Evolutionary conservation across 2,797 vertebrate species (phyloP), one percentile per base, ranked within the genome.

Genomic region (Parauchenoglanis punctatus): DNA sequence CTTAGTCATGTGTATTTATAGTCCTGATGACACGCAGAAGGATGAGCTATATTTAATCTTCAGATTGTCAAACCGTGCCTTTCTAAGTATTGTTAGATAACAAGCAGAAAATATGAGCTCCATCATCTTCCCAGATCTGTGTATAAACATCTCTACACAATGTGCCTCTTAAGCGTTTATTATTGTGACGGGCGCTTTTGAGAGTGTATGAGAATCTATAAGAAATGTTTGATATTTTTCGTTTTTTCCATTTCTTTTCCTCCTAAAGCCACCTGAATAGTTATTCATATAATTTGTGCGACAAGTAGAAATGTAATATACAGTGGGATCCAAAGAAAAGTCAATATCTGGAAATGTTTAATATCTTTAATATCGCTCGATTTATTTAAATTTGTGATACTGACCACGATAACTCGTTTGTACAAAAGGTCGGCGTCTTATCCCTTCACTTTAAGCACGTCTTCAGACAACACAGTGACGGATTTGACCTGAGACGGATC

Each of bases 31-130:
- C 84, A 31, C 13, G 73, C 73, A 25, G n/a, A 83, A 68, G 85
- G 82, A 85, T 89, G 67, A 88, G 44, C 86, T 90, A 73, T 88
- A 86, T 89, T 86, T 81, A 92, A 89, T 85, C 85, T 70, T 81
- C 86, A 89, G 81, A 85, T 83, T 91, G 90, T 85, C 89, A 90
- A 90, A 90, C 89, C 67, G 70, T 87, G 75, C 58, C 73, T 78
- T 83, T 31, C 78, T 85, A 80, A 85, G 81, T 46, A 90, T 25
- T 49, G 91, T 95, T 93, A 93, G 92, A 91, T 93, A 93, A 94
- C 92, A 93, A 93, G 93, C 93, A 90, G 88, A 85, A 89, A 85
- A 83, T 87, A 90, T 90, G 91, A 58, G 72, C 18, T 90, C 58
- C 65, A 52, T 18, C 52, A 7, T 46, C 59, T 11, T 63, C 35